These are phyloP conservation scores for Sphinx pinastri DNA, from an alignment of 2,888 invertebrate genomes.

Conservation along the genomic window DNA sequence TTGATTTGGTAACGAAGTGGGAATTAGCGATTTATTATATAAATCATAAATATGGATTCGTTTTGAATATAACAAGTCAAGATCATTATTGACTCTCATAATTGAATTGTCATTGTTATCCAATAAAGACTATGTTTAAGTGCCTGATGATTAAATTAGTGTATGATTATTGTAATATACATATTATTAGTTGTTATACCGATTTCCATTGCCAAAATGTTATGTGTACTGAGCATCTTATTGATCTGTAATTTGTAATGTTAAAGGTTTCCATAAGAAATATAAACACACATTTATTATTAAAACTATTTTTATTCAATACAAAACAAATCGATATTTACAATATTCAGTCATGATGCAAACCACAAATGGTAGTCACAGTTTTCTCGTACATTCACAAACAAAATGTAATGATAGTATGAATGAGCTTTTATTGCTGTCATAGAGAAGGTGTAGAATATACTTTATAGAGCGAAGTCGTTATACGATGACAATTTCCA, in stretches of 20 bases:
- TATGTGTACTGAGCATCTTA: neutral
- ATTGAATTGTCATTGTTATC: neutral
- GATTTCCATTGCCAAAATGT: neutral
- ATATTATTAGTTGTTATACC: conserved; percentile 11
- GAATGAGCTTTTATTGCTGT: neutral
- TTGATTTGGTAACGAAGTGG: neutral
- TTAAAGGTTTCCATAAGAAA: conserved; percentile 34
- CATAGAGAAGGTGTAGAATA: neutral
- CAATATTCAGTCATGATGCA: conserved; percentile 79
- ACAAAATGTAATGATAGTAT: conserved; percentile 32
- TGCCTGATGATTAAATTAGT: conserved; percentile 13
- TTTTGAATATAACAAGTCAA: neutral
- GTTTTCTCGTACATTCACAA: conserved; percentile 23
- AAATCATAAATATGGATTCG: neutral
- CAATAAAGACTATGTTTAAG: neutral
- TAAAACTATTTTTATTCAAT: conserved; percentile 74
- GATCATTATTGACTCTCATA: neutral
- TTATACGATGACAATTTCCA: conserved; percentile 45
- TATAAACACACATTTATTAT: conserved; percentile 46
- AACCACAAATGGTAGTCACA: conserved; percentile 51
- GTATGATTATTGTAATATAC: conserved; percentile 10
- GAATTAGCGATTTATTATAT: neutral
- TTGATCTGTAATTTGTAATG: conserved; percentile 7
- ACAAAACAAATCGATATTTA: conserved; percentile 77
- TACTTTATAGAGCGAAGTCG: conserved; percentile 29